Evolutionary conservation across 2,888 invertebrate species (phyloP), one percentile per base, ranked within the genome.

Genomic region (Sclerodermus sp.): DNA sequence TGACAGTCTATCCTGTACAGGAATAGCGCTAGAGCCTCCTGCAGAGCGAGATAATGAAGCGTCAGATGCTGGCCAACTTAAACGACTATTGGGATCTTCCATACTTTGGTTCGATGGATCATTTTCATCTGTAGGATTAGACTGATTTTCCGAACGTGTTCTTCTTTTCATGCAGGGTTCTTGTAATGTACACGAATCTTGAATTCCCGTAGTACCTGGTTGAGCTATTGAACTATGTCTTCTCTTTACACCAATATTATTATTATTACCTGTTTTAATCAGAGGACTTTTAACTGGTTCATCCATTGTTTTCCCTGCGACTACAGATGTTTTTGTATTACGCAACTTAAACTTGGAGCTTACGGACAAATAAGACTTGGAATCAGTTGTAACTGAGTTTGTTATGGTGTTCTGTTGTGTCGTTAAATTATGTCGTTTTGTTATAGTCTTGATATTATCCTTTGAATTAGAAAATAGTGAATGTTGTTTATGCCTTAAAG

Each of bases 71-170:
- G 68, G 59, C 73, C 74, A 74, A 15, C 66, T 62, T 4, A 67
- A 39, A 16, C 68, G 55, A 45, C 55, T 59, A 8, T 57, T 64
- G 1, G 64, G 47, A 2, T 70, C 66, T 16, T 60, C 52, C 1
- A 44, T 32, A 8, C 47, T 65, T 71, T 69, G 65, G 56, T 67
- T 73, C 1, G 65, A 62, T 1, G 82, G 76, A 58, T 82, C 50
- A 71, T 82, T 73, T 68, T 81, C 81, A 71, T 81, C 72, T 58
- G 72, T 64, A 62, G 76, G 70, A 77, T 51, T 60, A 17, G 58
- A 65, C 12, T 66, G 57, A 48, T 73, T 76, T 30, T 76, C 77
- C 0, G 77, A 77, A 1, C 77, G 68, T 0, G 77, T 77, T 39
- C 71, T 62, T 10, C 74, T 63, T 38, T 74, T 76, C 1, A 55